Conservation (phyloP, 2,113 vertebrate species). For the Hydropotes inermis region DNA sequence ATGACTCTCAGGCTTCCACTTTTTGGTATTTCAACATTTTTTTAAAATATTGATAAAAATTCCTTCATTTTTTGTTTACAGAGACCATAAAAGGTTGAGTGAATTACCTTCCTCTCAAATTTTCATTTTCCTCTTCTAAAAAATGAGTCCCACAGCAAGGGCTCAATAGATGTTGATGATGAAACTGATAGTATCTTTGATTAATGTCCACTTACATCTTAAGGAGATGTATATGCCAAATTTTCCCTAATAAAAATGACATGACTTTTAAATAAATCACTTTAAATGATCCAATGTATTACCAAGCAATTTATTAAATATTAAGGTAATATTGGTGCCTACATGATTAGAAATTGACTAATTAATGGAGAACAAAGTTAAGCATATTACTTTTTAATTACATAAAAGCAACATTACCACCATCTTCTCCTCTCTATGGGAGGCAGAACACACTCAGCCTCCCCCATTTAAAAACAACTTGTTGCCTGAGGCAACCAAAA, state of each 20-base stretch:
- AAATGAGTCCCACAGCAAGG: background rate
- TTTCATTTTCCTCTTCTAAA: background rate
- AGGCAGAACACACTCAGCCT: background rate
- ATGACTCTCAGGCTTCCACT: background rate
- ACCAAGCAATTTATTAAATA: conserved; percentile 17
- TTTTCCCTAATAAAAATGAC: background rate
- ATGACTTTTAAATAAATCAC: background rate
- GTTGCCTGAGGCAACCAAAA: background rate
- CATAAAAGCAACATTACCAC: background rate
- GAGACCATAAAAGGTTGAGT: background rate
- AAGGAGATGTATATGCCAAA: background rate
- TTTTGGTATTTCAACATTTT: background rate
- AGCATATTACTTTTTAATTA: background rate
- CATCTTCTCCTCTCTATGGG: background rate
- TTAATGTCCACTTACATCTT: background rate
- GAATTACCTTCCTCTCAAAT: background rate
- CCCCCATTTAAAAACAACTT: background rate
- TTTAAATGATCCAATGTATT: background rate
- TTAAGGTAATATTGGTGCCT: background rate
- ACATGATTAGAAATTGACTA: background rate
- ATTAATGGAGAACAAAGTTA: background rate
- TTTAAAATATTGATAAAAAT: background rate
- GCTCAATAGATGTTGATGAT: background rate
- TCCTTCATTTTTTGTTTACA: background rate
- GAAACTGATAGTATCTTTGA: background rate